phyloP scores from a whole-genome alignment of 2,113 vertebrate species.

The Cyrtonyx montezumae region DNA sequence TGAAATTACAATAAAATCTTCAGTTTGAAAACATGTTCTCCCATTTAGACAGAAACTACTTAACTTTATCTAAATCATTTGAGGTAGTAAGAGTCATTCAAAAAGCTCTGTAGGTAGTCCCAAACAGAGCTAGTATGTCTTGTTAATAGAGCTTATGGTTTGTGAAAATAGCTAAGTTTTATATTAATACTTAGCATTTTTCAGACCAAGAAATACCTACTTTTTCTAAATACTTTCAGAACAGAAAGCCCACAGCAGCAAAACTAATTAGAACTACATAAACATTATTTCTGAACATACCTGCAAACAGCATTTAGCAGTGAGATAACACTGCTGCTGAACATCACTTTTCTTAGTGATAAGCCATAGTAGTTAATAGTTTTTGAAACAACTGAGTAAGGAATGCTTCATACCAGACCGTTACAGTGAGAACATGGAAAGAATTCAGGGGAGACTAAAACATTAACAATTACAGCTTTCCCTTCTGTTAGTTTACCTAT shows the following conservation, averaged over 20 bases:
- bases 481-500: not conserved
- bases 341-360: not conserved
- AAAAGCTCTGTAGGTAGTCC: not conserved
- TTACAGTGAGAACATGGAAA: fast-evolving
- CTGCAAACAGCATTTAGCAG: not conserved
- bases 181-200: not conserved
- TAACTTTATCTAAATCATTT: not conserved
- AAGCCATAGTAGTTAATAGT: not conserved
- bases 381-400: not conserved
- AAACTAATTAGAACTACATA: not conserved
- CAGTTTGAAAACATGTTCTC: not conserved
- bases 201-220: not conserved
- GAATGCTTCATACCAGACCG: not conserved
- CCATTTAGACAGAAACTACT: not conserved
- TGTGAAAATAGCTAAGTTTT: not conserved
- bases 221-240: not conserved
- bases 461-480: not conserved
- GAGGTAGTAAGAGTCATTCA: not conserved
- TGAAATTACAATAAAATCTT: not conserved
- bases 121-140: not conserved
- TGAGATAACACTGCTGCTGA: not conserved
- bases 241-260: not conserved
- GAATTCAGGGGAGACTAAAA: not conserved
- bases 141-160: not conserved
- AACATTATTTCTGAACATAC: not conserved